Conservation (phyloP, 2,113 vertebrate species). For the Illadopsis cleaveri region DNA sequence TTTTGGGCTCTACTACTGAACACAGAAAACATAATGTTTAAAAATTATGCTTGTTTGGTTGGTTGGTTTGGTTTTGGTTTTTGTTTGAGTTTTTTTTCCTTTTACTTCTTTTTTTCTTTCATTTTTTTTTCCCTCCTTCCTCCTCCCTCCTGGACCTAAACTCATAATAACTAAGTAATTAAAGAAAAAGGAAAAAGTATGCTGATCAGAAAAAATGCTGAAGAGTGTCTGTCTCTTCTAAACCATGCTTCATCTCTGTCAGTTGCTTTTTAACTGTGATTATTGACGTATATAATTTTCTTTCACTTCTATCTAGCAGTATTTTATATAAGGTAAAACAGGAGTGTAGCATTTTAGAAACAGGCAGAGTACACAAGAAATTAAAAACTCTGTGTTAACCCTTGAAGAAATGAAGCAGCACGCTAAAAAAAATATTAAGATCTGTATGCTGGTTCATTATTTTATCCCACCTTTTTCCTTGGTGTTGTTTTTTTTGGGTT, state of each 20-base stretch:
- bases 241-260: not conserved
- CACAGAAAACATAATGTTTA: not conserved
- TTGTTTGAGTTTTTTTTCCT: not conserved
- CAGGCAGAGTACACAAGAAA: not conserved
- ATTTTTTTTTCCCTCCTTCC: fast-evolving
- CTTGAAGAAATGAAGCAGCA: not conserved
- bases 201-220: not conserved
- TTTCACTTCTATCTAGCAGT: not conserved
- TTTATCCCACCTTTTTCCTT: not conserved
- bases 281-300: not conserved
- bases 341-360: not conserved
- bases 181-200: not conserved
- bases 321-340: not conserved
- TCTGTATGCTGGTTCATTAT: not conserved
- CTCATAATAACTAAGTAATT: not conserved
- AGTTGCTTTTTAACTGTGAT: not conserved
- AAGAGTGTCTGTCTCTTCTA: not conserved
- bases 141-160: not conserved
- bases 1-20: not conserved
- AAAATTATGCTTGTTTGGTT: not conserved
- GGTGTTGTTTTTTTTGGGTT: too few species aligned
- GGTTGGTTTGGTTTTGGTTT: not conserved
- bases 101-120: not conserved
- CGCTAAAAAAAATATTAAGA: not conserved
- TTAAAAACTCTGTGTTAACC: not conserved